Percentiles rank a stretch among this genome's conserved stretches.
Evolutionary conservation across 2,113 vertebrate genomes (phyloP).

Genomic region (Alligator mississippiensis): DNA sequence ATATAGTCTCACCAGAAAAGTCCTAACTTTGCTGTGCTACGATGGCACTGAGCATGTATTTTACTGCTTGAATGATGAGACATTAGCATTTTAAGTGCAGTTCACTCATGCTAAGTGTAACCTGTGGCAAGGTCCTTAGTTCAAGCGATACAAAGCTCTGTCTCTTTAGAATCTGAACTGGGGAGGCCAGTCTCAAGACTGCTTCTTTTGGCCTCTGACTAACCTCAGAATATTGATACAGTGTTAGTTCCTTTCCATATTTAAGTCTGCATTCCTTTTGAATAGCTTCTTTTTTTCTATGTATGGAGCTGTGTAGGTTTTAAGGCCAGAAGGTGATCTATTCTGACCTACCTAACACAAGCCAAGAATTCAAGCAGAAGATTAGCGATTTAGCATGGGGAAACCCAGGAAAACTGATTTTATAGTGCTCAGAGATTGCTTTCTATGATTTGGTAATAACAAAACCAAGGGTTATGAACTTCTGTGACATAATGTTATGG

Average conservation of each 20-base stretch:
- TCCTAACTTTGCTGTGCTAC: too few species aligned
- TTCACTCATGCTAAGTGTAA: too few species aligned
- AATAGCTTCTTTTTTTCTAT: neutral
- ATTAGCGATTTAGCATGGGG: fast-evolving
- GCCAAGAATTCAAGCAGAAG: neutral
- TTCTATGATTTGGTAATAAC: neutral
- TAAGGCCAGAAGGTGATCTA: neutral
- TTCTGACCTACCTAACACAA: neutral
- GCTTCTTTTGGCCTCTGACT: neutral
- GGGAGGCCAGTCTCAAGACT: neutral
- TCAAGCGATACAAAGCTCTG: neutral
- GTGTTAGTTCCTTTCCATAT: neutral
- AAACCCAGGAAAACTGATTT: neutral
- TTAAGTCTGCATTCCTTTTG: neutral
- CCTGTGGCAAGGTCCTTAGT: neutral
- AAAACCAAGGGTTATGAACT: neutral
- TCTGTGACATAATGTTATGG: neutral
- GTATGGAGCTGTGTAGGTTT: neutral
- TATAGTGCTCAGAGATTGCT: fast-evolving
- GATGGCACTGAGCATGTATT: too few species aligned
- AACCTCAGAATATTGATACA: fast-evolving
- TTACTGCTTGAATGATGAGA: too few species aligned
- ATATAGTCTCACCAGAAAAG: too few species aligned
- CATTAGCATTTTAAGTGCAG: too few species aligned
- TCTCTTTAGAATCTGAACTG: fast-evolving